These are phyloP conservation scores for Pampus argenteus DNA, from an alignment of 2,797 vertebrate species.

Conservation along the genomic window DNA sequence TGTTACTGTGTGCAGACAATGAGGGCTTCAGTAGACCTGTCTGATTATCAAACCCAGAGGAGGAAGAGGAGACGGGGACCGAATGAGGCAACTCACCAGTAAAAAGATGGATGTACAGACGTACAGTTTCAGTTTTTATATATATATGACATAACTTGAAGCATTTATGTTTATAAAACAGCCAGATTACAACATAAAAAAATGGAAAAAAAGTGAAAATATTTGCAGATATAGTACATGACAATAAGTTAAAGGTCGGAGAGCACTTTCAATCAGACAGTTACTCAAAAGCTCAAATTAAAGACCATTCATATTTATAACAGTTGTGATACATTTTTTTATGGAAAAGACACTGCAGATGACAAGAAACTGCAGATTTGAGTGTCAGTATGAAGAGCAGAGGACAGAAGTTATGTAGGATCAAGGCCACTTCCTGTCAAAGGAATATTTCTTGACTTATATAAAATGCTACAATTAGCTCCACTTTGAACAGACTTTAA, in stretches of 20 bases:
- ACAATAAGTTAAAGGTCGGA: not conserved
- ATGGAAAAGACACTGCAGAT: not conserved
- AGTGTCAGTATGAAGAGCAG: conserved; percentile 4
- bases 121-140: conserved; percentile 2
- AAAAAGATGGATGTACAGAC: conserved; percentile 58
- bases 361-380: not conserved
- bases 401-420: conserved; percentile 9
- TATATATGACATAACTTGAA: not conserved
- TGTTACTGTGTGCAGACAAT: conserved; percentile 63
- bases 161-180: not conserved
- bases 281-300: not conserved
- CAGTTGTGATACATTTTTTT: not conserved
- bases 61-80: conserved; percentile 50
- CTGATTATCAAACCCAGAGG: conserved; percentile 71
- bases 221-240: not conserved
- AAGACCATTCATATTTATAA: not conserved
- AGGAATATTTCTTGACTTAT: conserved; percentile 11
- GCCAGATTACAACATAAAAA: not conserved
- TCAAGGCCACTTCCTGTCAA: conserved; percentile 20
- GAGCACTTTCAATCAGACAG: not conserved
- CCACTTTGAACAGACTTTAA: no score
- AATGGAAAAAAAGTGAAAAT: not conserved
- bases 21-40: conserved; percentile 62
- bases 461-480: no score
- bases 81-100: conserved; percentile 34